Conservation (phyloP, 2,888 invertebrate genomes). For the Neocrepidodera transversa region DNA sequence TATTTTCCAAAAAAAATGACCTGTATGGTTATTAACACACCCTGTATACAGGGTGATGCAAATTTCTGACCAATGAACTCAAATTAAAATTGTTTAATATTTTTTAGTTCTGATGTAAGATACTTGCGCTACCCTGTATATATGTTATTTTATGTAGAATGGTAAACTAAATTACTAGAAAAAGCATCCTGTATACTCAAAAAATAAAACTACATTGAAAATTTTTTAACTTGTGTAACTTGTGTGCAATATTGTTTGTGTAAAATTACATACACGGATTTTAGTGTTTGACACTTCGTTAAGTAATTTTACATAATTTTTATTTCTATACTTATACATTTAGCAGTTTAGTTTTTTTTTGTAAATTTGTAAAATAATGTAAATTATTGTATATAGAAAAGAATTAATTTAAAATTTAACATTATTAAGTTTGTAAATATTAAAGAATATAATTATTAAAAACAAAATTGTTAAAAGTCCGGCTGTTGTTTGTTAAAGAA, state of each 20-base stretch:
- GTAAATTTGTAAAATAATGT: conserved; percentile 41
- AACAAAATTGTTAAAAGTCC: conserved; percentile 57
- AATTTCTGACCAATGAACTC: no score
- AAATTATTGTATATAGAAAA: conserved; percentile 44
- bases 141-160: not conserved
- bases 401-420: conserved; percentile 39
- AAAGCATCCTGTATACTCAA: conserved; percentile 41
- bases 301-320: conserved; percentile 10
- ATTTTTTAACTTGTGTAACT: not conserved
- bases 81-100: no score
- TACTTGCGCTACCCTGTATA: no score
- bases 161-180: conserved; percentile 3
- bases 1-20: no score
- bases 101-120: no score
- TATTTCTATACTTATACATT: conserved; percentile 6
- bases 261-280: not conserved
- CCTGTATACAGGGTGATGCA: no score
- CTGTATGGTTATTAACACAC: no score
- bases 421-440: conserved; percentile 46
- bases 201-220: conserved; percentile 42
- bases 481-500: conserved; percentile 51
- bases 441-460: conserved; percentile 47
- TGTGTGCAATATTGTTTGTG: not conserved
- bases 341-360: conserved; percentile 36
- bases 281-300: no score